phyloP scores from a whole-genome alignment of 2,888 invertebrate species.

The Ischnura elegans region DNA sequence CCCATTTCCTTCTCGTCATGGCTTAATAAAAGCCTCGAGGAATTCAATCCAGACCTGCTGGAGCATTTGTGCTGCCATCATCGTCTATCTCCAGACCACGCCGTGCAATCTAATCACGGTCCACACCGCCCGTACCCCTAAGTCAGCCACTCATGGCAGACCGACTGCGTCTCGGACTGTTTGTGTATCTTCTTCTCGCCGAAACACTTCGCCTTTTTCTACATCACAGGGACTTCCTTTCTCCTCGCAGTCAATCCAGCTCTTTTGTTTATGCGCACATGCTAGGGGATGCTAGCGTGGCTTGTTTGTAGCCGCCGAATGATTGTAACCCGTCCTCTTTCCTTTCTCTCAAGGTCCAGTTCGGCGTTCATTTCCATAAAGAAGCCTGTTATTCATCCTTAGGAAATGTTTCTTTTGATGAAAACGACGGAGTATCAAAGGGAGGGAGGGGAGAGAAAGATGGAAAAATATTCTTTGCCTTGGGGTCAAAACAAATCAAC shows the following conservation, averaged over 20 bases:
- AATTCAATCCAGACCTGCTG: neutral
- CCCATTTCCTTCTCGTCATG: neutral
- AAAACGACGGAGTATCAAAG: neutral
- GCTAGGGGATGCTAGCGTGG: neutral
- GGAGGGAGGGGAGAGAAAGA: neutral
- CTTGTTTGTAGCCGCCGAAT: slow-evolving; percentile 45
- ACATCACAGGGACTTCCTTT: neutral
- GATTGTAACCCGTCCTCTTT: slow-evolving; percentile 7
- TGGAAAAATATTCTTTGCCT: neutral
- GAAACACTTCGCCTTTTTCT: neutral
- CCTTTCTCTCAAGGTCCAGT: neutral
- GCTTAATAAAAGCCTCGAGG: neutral
- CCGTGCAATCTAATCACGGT: neutral
- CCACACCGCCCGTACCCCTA: neutral
- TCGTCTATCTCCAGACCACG: neutral
- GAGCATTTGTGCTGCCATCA: neutral
- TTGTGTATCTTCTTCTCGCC: neutral
- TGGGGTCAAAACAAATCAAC: slow-evolving; percentile 19
- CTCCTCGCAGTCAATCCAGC: neutral
- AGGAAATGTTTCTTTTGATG: neutral
- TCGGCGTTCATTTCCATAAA: neutral
- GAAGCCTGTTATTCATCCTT: neutral
- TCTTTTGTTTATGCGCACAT: neutral
- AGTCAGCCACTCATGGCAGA: neutral
- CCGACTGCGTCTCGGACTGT: neutral